phyloP scores from a whole-genome alignment of 2,797 vertebrate species.

The Botia kubotai region DNA sequence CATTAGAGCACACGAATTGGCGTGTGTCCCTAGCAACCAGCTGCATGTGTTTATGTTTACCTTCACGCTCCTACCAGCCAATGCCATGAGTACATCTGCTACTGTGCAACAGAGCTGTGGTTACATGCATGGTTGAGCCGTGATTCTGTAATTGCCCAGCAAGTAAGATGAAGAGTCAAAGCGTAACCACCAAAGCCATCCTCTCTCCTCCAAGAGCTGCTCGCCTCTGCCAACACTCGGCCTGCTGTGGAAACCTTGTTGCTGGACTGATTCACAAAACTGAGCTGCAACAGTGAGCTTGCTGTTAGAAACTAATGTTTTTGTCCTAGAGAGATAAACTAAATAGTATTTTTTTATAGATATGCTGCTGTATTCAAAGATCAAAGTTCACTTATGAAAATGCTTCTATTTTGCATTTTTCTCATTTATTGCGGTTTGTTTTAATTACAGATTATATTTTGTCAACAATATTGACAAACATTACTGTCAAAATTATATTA shows the following conservation, averaged over 20 bases:
- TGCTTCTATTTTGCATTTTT: background rate
- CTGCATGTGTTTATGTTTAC: conserved; percentile 86
- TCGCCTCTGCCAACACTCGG: conserved; percentile 18
- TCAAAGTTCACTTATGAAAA: background rate
- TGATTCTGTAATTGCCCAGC: conserved; percentile 84
- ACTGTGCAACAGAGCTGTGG: conserved; percentile 83
- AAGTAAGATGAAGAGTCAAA: conserved; percentile 80
- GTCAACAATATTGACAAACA: too few relatives aligned
- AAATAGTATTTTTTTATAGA: background rate
- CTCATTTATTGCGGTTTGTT: background rate
- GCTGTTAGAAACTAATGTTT: conserved; percentile 10
- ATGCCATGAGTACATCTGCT: conserved; percentile 85
- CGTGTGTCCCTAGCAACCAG: conserved; percentile 81
- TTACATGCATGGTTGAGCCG: conserved; percentile 84
- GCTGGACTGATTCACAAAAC: conserved; percentile 14
- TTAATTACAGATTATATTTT: background rate
- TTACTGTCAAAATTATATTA: too few relatives aligned
- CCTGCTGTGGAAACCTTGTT: conserved; percentile 10
- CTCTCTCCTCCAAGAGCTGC: conserved; percentile 55
- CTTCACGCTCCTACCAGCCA: conserved; percentile 76
- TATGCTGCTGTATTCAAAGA: background rate
- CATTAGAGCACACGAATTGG: conserved; percentile 79
- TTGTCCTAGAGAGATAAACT: background rate
- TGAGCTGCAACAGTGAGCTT: conserved; percentile 1
- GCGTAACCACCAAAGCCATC: conserved; percentile 75